phyloP scores from a whole-genome alignment of 1,140 invertebrate species.

The Neuroterus valhalla region DNA sequence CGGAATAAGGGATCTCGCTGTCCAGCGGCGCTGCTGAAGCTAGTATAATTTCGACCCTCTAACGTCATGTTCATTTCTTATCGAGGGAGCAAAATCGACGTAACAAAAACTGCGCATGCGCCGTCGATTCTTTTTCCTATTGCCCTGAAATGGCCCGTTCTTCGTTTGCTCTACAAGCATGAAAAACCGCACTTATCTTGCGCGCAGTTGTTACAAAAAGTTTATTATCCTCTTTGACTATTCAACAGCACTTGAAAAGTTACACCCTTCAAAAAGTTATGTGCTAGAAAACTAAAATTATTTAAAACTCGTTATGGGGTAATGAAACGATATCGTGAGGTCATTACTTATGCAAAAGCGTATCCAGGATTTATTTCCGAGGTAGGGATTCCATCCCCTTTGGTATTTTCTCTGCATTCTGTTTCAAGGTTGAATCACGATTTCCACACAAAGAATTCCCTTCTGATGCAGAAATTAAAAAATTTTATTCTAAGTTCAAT shows the following conservation, averaged over 20 bases:
- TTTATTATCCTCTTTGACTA: neutral
- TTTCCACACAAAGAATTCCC: slow-evolving; percentile 1
- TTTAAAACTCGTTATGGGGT: neutral
- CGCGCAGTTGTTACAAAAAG: neutral
- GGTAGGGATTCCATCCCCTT: neutral
- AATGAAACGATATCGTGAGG: slow-evolving; percentile 15
- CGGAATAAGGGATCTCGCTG: too few species aligned
- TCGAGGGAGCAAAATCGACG: too few species aligned
- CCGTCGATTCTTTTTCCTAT: too few species aligned
- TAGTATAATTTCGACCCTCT: too few species aligned
- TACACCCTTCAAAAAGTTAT: neutral
- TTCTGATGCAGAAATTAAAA: neutral
- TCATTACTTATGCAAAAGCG: slow-evolving; percentile 14
- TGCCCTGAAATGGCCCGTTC: too few species aligned
- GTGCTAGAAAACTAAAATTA: neutral
- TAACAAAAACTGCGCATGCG: too few species aligned
- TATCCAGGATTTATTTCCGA: slow-evolving; percentile 20
- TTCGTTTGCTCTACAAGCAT: too few species aligned
- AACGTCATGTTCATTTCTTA: too few species aligned
- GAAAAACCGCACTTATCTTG: too few species aligned
- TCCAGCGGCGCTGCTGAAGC: too few species aligned
- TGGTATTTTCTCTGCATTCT: slow-evolving; percentile 8
- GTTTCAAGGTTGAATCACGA: slow-evolving; percentile 17
- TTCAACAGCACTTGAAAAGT: neutral
- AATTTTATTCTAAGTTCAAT: neutral